These are phyloP conservation scores for Antitype chi DNA, from an alignment of 2,888 invertebrate species.

Conservation along the genomic window DNA sequence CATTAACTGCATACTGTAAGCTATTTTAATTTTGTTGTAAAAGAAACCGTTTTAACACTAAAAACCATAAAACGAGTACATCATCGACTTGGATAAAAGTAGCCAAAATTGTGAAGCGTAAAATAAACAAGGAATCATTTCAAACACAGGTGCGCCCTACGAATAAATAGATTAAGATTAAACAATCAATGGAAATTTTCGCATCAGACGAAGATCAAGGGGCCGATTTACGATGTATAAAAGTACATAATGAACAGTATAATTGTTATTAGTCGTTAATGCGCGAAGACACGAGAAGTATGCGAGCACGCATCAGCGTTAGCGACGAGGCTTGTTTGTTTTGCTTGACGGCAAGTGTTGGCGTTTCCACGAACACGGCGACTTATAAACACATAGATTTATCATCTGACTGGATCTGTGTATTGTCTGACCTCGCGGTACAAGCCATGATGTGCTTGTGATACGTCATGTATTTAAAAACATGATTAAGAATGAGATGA, in stretches of 20 bases:
- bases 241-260: slow-evolving; percentile 65
- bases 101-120: slow-evolving; percentile 16
- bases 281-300: slow-evolving; percentile 56
- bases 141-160: slow-evolving; percentile 53
- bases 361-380: slow-evolving; percentile 60
- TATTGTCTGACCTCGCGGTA: slow-evolving; percentile 51
- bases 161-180: slow-evolving; percentile 43
- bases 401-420: slow-evolving; percentile 56
- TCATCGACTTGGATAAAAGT: slow-evolving; percentile 19
- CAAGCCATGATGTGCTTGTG: slow-evolving; percentile 31
- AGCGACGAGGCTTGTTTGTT: slow-evolving; percentile 58
- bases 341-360: slow-evolving; percentile 63
- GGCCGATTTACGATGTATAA: slow-evolving; percentile 63
- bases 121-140: slow-evolving; percentile 45
- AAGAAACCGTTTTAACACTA: slow-evolving; percentile 19
- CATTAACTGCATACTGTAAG: not conserved
- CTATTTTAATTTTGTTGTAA: slow-evolving; percentile 11
- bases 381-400: slow-evolving; percentile 64
- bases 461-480: slow-evolving; percentile 41
- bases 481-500: slow-evolving; percentile 35
- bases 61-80: slow-evolving; percentile 33
- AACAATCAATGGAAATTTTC: slow-evolving; percentile 50
- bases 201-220: slow-evolving; percentile 52
- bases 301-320: slow-evolving; percentile 36
- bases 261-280: slow-evolving; percentile 69